Evolutionary conservation across 2,888 invertebrate species (phyloP), one percentile per base, ranked within the genome.

Genomic region (Endomychus coccineus): DNA sequence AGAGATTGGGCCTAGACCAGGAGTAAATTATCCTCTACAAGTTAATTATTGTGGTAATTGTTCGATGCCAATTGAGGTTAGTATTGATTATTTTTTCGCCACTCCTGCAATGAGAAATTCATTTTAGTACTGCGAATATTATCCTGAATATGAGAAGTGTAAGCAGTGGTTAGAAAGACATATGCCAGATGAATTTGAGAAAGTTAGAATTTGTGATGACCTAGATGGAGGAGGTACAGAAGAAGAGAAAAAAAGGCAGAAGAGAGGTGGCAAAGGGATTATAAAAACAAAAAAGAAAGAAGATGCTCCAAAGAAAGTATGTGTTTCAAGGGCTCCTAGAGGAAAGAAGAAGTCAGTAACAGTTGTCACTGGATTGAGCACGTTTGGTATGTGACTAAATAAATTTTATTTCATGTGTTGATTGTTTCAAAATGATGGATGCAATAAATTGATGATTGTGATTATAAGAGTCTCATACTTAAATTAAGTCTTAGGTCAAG

Each of bases 291-390:
- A 94, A 68, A 94, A 94, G 71, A 92, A 89, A 61, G 88, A 89
- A 51, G 87, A 89, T 65, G 84, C 82, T 7, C 88, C 88, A 7
- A 88, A 87, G 61, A 76, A 85, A 62, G 81, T 91, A 27, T 81
- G 81, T 57, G 76, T 92, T 2, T 90, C 88, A 1, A 75, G 90
- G 57, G 87, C 91, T 45, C 92, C 95, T 12, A 76, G 98, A 51
- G 97, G 97, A 43, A 98, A 98, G 64, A 97, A 96, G 80, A 96
- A 97, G 76, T 92, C 88, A 24, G 95, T 97, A 2, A 98, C 98
- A 2, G 91, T 98, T 9, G 89, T 98, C 1, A 91, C 90, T 25
- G 98, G 98, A 21, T 71, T 98, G 27, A 89, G 84, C 59, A 88
- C 91, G 49, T 96, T 91, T 70, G 94, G 94, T 91, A 69, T n/a